Evolutionary conservation across 2,797 vertebrate genomes (phyloP).

Genomic region (Pseudochirops corinnae): DNA sequence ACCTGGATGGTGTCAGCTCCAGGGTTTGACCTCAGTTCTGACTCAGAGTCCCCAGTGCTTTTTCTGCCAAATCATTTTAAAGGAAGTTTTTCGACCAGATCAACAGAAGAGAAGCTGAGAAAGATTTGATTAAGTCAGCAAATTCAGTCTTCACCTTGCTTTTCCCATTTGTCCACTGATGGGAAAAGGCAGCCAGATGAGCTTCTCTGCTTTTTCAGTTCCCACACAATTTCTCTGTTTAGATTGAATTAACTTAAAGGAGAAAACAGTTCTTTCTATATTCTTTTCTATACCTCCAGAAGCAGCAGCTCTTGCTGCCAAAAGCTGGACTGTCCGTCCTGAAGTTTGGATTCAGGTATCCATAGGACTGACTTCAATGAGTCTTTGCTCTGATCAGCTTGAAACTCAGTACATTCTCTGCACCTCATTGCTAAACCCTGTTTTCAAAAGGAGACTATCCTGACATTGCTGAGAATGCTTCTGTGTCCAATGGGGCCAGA

Average conservation of each 20-base stretch:
- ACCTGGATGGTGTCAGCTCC: background rate
- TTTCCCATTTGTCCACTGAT: background rate
- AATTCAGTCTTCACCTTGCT: background rate
- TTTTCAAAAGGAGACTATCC: background rate
- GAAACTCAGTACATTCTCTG: background rate
- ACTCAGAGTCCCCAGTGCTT: background rate
- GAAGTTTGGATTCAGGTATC: background rate
- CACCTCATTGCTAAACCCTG: background rate
- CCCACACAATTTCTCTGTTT: constrained; percentile 8
- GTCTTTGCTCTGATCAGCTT: background rate
- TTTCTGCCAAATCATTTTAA: background rate
- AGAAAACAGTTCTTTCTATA: background rate
- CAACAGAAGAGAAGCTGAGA: background rate
- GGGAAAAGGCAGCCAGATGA: background rate
- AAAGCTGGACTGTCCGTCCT: background rate
- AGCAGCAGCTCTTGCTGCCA: background rate
- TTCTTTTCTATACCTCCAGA: constrained; percentile 6
- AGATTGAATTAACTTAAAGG: background rate
- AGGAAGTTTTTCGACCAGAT: background rate
- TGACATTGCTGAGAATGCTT: background rate
- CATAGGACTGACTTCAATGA: background rate
- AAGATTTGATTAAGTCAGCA: background rate
- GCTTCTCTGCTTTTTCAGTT: background rate
- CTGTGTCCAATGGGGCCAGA: background rate
- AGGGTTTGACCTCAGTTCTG: background rate